These are phyloP conservation scores for Aselliscus stoliczkanus DNA, from an alignment of 2,797 vertebrate genomes.

Conservation along the genomic window DNA sequence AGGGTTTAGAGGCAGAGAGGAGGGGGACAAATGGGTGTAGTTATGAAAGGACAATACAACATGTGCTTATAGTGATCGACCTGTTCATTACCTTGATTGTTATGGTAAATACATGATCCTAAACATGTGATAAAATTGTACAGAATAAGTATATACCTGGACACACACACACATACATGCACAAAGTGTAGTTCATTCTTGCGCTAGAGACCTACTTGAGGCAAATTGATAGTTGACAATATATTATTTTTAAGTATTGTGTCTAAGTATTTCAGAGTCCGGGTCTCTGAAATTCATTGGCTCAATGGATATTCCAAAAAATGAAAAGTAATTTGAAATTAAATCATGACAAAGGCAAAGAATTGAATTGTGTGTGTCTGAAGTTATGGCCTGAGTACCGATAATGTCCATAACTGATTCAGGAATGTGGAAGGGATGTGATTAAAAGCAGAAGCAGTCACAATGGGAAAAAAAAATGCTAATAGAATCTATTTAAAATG, in stretches of 20 bases:
- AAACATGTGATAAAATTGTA: background rate
- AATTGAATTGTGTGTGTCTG: background rate
- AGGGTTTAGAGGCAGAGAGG: background rate
- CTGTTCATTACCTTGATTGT: background rate
- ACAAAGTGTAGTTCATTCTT: background rate
- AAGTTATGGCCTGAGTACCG: background rate
- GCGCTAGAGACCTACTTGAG: background rate
- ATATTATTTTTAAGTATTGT: background rate
- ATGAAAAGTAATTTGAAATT: background rate
- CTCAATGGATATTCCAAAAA: background rate
- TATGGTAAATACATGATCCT: background rate
- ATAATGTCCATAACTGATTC: background rate
- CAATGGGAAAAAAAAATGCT: background rate
- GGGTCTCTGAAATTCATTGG: background rate
- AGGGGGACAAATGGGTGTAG: background rate
- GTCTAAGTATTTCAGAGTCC: background rate
- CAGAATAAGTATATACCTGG: background rate
- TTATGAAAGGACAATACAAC: background rate
- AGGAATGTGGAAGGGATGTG: background rate
- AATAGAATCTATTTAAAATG: background rate
- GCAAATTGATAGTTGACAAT: background rate
- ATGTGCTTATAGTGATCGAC: background rate
- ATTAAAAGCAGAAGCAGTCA: background rate
- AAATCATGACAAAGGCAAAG: background rate
- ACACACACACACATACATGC: background rate